phyloP scores from a whole-genome alignment of 2,888 invertebrate species.

The Thumatha senex region DNA sequence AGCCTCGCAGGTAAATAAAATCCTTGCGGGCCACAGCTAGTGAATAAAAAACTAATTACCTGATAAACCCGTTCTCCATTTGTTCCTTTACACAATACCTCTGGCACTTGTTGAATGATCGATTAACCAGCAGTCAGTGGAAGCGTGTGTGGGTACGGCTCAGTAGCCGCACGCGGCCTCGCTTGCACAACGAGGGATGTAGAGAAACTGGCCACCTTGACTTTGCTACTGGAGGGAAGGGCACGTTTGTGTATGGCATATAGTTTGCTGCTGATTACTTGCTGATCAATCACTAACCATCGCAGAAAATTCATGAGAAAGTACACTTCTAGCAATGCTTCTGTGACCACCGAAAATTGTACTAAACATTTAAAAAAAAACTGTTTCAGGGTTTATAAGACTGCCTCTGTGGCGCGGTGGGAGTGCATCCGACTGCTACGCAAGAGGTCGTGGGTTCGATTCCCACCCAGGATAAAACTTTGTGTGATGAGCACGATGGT shows the following conservation, averaged over 20 bases:
- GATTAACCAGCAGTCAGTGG: constrained; percentile 20
- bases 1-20: too few relatives aligned
- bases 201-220: constrained; percentile 32
- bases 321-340: too few relatives aligned
- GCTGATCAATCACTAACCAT: not conserved
- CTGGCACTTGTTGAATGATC: constrained; percentile 17
- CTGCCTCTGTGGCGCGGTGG: too few relatives aligned
- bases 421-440: too few relatives aligned
- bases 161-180: constrained; percentile 9
- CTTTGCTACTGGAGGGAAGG: constrained; percentile 8
- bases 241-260: not conserved
- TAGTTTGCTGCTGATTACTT: not conserved
- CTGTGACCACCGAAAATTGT: too few relatives aligned
- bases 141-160: constrained; percentile 15
- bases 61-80: constrained; percentile 22
- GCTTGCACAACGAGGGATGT: constrained; percentile 20
- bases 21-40: too few relatives aligned
- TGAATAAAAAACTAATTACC: constrained; percentile 9
- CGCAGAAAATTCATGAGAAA: too few relatives aligned
- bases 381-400: too few relatives aligned
- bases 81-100: constrained; percentile 1
- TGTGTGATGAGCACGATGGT: too few relatives aligned
- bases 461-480: too few relatives aligned
- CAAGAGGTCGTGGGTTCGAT: too few relatives aligned
- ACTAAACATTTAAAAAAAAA: too few relatives aligned